Base-by-base conservation (phyloP, 1,140 invertebrate genomes). In the Leptinotarsa defecta region DNA sequence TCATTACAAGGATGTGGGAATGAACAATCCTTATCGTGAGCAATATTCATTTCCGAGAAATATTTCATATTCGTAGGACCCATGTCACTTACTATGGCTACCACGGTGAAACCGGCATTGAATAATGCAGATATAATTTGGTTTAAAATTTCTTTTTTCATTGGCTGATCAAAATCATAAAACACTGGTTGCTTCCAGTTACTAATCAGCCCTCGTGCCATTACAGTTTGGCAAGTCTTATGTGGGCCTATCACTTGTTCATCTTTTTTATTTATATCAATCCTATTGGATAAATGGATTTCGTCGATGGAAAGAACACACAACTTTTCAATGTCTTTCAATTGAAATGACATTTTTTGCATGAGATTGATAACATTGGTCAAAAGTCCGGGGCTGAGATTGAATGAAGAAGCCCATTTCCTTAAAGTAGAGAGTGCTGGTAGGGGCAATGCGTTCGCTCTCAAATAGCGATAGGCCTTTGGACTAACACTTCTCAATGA, bases 171-270 rank as follows among this genome's bases (percentile, higher is more conserved):
- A 57, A 71, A 71, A 13, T 49, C 19, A 43, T 71, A 71, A 43
- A 71, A 43, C 24, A 71, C 13, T 5, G 3, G 70, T 71, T 71
- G 70, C 34, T 85, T 80, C 89, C 87, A 13, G 82, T 63, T 20
- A 5, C 65, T 27, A 64, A 71, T 20, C 20, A 22, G 20, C 20
- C 20, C 20, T 22, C 20, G 20, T 22, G 20, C 20, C 20, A 22
- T 22, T 22, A 76, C 74, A 11, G 62, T 49, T 52, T 76, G 71
- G 61, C 77, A 78, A 19, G 70, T 15, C 65, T 68, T 22, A 22
- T 22, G 20, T 22, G 20, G 20, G 20, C 20, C 20, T 22, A 22
- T 22, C 20, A 22, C 20, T 22, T 22, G 20, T 22, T 22, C 20
- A 22, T 22, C 20, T 22, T 22, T 22, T 22, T 22, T 22, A 22